Evolutionary conservation across 2,797 vertebrate genomes (phyloP).

Genomic region (Zalophus californianus): DNA sequence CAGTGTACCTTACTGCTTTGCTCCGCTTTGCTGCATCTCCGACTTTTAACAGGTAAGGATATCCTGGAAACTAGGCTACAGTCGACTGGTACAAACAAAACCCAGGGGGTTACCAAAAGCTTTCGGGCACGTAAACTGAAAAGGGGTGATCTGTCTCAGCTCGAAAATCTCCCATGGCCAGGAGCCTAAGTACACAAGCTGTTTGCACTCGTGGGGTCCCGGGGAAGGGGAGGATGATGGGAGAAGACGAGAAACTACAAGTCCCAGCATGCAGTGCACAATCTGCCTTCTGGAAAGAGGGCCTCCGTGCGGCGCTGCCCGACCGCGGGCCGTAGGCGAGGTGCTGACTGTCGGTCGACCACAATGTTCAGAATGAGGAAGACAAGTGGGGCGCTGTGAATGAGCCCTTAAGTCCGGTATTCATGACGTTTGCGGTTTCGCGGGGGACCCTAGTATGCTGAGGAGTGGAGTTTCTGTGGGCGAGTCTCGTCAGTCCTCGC

Average conservation of each 20-base stretch:
- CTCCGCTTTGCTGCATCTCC: not conserved
- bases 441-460: not conserved
- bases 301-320: not conserved
- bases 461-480: not conserved
- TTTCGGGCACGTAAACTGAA: slow-evolving; percentile 41
- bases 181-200: not conserved
- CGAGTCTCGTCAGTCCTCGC: fast-evolving
- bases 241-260: slow-evolving; percentile 53
- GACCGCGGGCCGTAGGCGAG: fast-evolving
- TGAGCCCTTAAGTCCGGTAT: not conserved
- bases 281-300: fast-evolving
- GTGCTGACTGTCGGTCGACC: not conserved
- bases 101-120: not conserved
- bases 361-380: slow-evolving; percentile 46
- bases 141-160: not conserved
- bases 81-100: slow-evolving; percentile 20
- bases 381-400: slow-evolving; percentile 44
- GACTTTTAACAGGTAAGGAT: slow-evolving; percentile 33
- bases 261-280: slow-evolving; percentile 53
- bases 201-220: not conserved
- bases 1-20: not conserved
- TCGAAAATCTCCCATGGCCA: not conserved
- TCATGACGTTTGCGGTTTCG: not conserved
- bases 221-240: slow-evolving; percentile 19
- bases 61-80: not conserved